Evolutionary conservation across 2,888 invertebrate species (phyloP), one percentile per base, ranked within the genome.

Genomic region (Trachelus tabidus): DNA sequence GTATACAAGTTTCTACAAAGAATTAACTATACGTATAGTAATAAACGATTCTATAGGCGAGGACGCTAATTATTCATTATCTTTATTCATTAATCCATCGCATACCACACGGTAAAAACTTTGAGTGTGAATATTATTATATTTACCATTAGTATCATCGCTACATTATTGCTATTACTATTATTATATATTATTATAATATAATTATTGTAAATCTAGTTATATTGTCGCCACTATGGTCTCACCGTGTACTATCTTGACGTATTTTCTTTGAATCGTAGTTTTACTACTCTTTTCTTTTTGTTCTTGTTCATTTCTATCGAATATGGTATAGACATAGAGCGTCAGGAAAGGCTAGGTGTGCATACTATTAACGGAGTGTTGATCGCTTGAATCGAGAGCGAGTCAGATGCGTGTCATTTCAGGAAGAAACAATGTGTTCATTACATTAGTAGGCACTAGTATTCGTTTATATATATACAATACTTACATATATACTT

Each of bases 381-480:
- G 56, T 56, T 23, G 56, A 56, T 56, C 56, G 56, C 56, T 56
- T 56, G 9, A 56, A 56, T 9, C 23, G 9, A 9, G 56, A 56
- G 23, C 56, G 56, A 56, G 9, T 56, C 56, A 56, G 56, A 56
- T 56, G 56, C 56, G 56, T 56, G 71, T 31, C 71, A 34, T 71
- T 71, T 71, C 81, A 83, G 80, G 81, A 83, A 81, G 87, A 85
- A 79, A 87, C 82, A 86, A 88, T 89, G 89, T 90, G 90, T 90
- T 90, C 90, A 90, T 88, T 89, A 89, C 84, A 86, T 85, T 87
- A 87, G 84, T 89, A 89, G 87, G 84, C 86, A 88, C 88, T 89
- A 90, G 90, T 90, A 90, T 90, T 90, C 86, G 85, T 86, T 87
- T 88, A 81, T 82, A 86, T 82, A 86, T 37, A 31, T 37, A 40